These are phyloP conservation scores for Lydus trimaculatus DNA, from an alignment of 2,888 invertebrate species.

Conservation along the genomic window DNA sequence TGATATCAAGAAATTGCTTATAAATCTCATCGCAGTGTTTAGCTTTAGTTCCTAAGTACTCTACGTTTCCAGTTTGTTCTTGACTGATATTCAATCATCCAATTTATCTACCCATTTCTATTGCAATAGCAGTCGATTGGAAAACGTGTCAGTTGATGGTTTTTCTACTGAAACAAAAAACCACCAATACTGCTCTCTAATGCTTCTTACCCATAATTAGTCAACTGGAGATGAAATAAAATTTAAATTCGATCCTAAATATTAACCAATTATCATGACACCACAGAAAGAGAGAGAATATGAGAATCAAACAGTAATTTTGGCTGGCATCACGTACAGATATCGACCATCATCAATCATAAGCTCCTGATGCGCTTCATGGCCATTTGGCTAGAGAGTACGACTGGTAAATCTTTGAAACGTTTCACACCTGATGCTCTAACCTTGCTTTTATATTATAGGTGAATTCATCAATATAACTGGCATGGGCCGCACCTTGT, in stretches of 20 bases:
- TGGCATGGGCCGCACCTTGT: background rate
- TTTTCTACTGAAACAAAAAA: background rate
- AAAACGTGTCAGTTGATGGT: background rate
- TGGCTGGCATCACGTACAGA: background rate
- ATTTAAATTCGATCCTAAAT: background rate
- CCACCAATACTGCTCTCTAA: no score
- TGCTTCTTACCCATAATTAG: background rate
- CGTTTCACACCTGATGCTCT: constrained; percentile 41
- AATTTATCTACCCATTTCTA: background rate
- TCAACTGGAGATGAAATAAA: background rate
- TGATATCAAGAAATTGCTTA: background rate
- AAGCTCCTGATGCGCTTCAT: background rate
- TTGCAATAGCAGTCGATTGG: background rate
- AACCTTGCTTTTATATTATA: constrained; percentile 31
- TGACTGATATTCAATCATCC: constrained; percentile 12
- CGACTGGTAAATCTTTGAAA: constrained; percentile 31
- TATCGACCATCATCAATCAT: constrained; percentile 30
- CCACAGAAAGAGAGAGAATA: background rate
- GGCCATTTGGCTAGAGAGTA: background rate
- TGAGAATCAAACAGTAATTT: background rate
- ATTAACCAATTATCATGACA: background rate
- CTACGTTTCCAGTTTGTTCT: background rate
- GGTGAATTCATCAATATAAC: constrained; percentile 37
- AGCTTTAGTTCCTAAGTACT: background rate
- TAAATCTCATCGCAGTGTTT: background rate